Evolutionary conservation across 2,113 vertebrate species (phyloP).

Genomic region (Ciconia maguari): DNA sequence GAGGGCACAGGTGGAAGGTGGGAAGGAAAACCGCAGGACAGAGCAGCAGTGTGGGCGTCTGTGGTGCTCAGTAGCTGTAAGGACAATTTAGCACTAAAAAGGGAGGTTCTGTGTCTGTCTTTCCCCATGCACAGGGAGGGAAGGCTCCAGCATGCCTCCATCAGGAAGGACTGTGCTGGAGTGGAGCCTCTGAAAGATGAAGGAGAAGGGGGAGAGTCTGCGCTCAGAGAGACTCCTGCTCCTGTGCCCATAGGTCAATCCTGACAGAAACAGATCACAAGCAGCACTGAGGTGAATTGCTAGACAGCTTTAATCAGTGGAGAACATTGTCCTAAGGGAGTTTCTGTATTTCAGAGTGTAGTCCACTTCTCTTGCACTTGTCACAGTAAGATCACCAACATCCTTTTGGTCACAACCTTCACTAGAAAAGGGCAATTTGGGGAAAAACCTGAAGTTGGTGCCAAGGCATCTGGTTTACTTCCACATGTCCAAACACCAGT

Average conservation of each 20-base stretch:
- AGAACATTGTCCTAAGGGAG: background rate
- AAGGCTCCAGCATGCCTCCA: background rate
- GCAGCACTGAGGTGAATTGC: background rate
- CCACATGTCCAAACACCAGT: background rate
- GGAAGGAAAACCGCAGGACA: background rate
- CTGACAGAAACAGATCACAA: background rate
- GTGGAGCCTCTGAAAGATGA: background rate
- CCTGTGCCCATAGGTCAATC: fast-evolving
- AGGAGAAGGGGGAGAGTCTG: background rate
- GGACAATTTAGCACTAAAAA: background rate
- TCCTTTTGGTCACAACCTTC: background rate
- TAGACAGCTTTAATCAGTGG: background rate
- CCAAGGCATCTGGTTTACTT: background rate
- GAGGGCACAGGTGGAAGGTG: background rate
- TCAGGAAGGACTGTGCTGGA: background rate
- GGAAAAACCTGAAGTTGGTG: background rate
- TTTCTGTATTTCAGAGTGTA: background rate
- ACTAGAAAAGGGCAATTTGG: background rate
- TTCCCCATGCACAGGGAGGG: background rate
- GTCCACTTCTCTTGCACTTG: background rate
- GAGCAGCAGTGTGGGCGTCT: background rate
- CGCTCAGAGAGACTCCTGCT: background rate
- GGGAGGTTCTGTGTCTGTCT: background rate
- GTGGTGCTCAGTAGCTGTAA: background rate
- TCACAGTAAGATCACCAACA: background rate